phyloP scores from a whole-genome alignment of 2,113 vertebrate species.

The Edolisoma coerulescens region DNA sequence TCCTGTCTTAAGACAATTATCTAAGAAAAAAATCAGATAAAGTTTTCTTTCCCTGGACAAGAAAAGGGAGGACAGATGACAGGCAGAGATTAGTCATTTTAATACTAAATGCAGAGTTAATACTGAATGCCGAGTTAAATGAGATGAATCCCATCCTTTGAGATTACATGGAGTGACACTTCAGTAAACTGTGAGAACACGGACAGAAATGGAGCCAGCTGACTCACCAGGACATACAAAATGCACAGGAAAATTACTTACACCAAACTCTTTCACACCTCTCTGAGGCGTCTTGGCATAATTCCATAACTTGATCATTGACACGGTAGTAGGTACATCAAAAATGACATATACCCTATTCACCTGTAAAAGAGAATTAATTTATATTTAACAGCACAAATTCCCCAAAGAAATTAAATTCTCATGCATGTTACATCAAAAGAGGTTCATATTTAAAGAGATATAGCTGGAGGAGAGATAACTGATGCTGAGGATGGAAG shows the following conservation, averaged over 20 bases:
- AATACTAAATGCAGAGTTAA: slow-evolving; percentile 1
- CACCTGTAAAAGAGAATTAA: slow-evolving; percentile 75
- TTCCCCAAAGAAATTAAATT: neutral
- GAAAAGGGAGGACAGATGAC: slow-evolving; percentile 15
- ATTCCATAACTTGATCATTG: slow-evolving; percentile 98
- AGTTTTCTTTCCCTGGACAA: neutral
- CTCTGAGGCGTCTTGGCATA: slow-evolving; percentile 93
- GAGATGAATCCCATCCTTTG: neutral
- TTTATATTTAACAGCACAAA: neutral
- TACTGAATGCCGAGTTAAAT: neutral
- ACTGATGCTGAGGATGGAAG: neutral
- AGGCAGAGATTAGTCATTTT: neutral
- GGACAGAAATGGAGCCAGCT: neutral
- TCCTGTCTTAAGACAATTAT: neutral
- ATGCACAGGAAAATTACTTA: slow-evolving; percentile 65
- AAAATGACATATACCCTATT: slow-evolving; percentile 97
- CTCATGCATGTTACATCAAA: neutral
- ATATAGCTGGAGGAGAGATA: neutral
- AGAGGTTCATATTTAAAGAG: neutral
- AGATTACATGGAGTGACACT: slow-evolving; percentile 24
- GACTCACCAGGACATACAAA: neutral
- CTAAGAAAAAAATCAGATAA: neutral
- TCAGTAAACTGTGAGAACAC: neutral
- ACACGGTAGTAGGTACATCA: slow-evolving; percentile 89
- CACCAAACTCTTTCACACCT: slow-evolving; percentile 98